Percentiles rank a stretch among this genome's conserved stretches.
Evolutionary conservation across 2,797 vertebrate species (phyloP).

Genomic region (Ceryle rudis): DNA sequence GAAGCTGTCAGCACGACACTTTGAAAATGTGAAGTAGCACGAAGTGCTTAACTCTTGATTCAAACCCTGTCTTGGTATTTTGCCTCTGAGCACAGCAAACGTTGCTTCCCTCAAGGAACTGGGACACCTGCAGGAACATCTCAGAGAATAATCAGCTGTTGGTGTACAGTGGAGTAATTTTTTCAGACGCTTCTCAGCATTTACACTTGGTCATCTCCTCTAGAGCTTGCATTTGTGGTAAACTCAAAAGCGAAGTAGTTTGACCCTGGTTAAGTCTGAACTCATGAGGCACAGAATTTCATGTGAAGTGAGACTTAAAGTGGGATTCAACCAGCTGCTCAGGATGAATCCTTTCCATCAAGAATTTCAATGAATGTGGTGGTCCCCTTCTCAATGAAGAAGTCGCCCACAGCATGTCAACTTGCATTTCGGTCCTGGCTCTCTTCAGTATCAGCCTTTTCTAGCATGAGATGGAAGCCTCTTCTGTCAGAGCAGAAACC

Average conservation of each 20-base stretch:
- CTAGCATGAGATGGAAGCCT: neutral
- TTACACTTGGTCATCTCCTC: neutral
- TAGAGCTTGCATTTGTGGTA: neutral
- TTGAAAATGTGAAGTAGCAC: neutral
- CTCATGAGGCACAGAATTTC: neutral
- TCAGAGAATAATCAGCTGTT: neutral
- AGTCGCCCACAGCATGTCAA: neutral
- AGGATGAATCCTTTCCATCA: neutral
- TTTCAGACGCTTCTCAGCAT: constrained; percentile 10
- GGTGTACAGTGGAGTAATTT: neutral
- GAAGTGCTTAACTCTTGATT: neutral
- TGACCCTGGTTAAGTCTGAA: neutral
- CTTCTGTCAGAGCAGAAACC: neutral
- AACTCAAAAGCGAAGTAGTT: neutral
- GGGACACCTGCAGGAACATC: constrained; percentile 9
- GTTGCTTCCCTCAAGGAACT: neutral
- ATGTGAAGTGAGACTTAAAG: neutral
- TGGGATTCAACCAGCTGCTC: neutral
- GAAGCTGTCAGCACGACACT: neutral
- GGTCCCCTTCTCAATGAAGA: neutral
- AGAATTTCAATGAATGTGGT: neutral
- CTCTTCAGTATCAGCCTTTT: neutral
- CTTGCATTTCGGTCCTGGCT: fast-evolving
- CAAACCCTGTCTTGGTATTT: neutral
- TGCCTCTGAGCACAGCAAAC: neutral